Conservation (phyloP, 2,797 vertebrate species). For the Scyliorhinus canicula region DNA sequence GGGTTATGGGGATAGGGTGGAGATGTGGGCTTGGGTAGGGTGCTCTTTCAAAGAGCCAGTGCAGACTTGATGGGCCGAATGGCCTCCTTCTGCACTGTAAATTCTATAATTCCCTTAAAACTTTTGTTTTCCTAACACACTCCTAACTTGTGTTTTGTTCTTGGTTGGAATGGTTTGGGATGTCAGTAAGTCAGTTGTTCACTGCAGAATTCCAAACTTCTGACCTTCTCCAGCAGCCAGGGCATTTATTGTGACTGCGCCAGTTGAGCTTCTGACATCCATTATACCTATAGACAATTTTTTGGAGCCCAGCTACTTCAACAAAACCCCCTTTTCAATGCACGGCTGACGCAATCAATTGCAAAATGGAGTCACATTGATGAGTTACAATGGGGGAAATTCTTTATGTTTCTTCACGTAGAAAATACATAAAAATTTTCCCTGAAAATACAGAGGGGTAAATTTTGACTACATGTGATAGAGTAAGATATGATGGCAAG, state of each 20-base stretch:
- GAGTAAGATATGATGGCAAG: too few relatives aligned
- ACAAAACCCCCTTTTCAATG: not conserved
- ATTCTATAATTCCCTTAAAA: too few relatives aligned
- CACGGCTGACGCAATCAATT: not conserved
- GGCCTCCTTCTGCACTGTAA: too few relatives aligned
- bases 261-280: not conserved
- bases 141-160: not conserved
- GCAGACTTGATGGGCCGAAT: too few relatives aligned
- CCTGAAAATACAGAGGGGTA: not conserved
- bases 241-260: not conserved
- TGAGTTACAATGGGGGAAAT: not conserved
- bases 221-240: not conserved
- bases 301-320: not conserved
- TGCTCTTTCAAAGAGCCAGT: too few relatives aligned
- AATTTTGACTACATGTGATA: not conserved
- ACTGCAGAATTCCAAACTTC: not conserved
- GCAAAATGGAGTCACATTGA: not conserved
- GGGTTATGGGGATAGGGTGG: too few relatives aligned
- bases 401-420: not conserved
- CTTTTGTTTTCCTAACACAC: too few relatives aligned
- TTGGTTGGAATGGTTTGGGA: not conserved
- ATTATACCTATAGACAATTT: not conserved
- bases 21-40: too few relatives aligned
- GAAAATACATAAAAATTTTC: not conserved
- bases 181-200: not conserved